phyloP scores from a whole-genome alignment of 2,797 vertebrate genomes.

The Selene dorsalis region DNA sequence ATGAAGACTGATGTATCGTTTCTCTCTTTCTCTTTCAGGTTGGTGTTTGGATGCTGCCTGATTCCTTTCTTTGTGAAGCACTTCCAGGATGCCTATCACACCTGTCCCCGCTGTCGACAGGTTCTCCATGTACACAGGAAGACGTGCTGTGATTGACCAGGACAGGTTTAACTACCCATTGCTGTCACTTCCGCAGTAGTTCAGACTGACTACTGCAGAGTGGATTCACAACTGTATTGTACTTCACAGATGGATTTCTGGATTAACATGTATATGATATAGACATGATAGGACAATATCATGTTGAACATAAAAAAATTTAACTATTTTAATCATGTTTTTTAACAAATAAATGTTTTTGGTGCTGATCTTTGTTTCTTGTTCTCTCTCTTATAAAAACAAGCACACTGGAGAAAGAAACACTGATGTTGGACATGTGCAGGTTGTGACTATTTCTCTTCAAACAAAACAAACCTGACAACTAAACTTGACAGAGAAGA shows the following conservation, averaged over 20 bases:
- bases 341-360: slow-evolving; percentile 57
- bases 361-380: neutral
- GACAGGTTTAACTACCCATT: neutral
- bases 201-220: neutral
- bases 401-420: neutral
- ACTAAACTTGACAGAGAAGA: neutral
- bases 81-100: slow-evolving; percentile 87
- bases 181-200: neutral
- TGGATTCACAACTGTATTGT: neutral
- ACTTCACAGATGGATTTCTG: neutral
- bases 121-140: slow-evolving; percentile 84
- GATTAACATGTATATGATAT: slow-evolving; percentile 2
- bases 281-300: neutral
- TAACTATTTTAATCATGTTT: slow-evolving; percentile 39
- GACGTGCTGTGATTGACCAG: slow-evolving; percentile 73
- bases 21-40: slow-evolving; percentile 72
- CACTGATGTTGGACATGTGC: neutral
- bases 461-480: neutral
- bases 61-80: slow-evolving; percentile 81
- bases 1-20: neutral
- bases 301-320: neutral
- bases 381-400: slow-evolving; percentile 1
- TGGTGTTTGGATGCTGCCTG: slow-evolving; percentile 88
- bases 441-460: neutral
- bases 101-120: slow-evolving; percentile 83